Percentiles rank a stretch among this genome's conserved stretches.
phyloP scores from a whole-genome alignment of 2,797 vertebrate species.

The Acrocephalus scirpaceus region DNA sequence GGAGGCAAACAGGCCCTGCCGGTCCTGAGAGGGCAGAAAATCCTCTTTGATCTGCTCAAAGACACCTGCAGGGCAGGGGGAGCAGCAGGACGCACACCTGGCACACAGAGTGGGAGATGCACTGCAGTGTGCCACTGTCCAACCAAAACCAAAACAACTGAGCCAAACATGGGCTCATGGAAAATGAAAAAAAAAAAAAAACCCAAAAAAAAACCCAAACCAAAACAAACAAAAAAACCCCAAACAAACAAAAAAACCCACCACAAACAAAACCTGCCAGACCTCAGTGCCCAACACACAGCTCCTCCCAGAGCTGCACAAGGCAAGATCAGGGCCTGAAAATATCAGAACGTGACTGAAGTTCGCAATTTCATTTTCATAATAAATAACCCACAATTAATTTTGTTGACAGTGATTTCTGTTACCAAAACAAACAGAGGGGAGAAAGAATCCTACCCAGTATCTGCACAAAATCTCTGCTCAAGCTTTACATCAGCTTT shows the following conservation, averaged over 20 bases:
- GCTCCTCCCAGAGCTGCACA: not conserved
- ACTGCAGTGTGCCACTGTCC: not conserved
- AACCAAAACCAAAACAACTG: not conserved
- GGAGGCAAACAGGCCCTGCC: not conserved
- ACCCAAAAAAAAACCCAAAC: too few relatives aligned
- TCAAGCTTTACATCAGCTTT: not conserved
- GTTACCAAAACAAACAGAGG: not conserved
- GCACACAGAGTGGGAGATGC: not conserved
- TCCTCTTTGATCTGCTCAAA: not conserved
- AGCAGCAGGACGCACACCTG: accelerated
- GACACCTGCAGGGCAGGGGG: not conserved
- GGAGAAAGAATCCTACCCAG: not conserved
- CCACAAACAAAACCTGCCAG: too few relatives aligned
- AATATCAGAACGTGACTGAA: not conserved
- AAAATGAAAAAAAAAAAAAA: not conserved
- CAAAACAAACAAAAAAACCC: too few relatives aligned
- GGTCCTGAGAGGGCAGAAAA: not conserved
- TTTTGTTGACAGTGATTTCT: not conserved
- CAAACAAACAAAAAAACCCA: too few relatives aligned
- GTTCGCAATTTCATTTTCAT: not conserved
- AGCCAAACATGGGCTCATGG: not conserved
- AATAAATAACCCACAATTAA: not conserved
- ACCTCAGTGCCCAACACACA: accelerated
- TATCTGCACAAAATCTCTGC: not conserved
- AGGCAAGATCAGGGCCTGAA: not conserved